Base-by-base conservation (phyloP, 2,113 vertebrate species). In the Isichthys henryi region DNA sequence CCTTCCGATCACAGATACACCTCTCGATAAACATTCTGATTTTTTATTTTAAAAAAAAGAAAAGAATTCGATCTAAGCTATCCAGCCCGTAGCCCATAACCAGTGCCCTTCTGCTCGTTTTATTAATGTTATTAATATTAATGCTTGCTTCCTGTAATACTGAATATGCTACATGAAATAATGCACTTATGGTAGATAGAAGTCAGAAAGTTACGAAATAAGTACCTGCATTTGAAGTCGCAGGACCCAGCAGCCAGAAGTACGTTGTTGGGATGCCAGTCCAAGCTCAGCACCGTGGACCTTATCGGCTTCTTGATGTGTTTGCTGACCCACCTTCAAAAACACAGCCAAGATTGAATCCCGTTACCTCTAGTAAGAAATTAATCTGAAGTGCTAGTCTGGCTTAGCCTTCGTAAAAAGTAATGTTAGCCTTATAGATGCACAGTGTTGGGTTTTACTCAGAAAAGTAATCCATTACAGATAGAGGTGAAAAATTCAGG, bases 211-310 rank as follows among this genome's bases (percentile, higher is more conserved):
- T 48, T 27, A n/a, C 15, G 48, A 31, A 31, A 56, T 39, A 19
- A 93, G 94, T 89, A 99, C 98, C 98, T 97, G 98, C 97, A 99
- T 93, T 99, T 99, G 95, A 99, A 99, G 94, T 99, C 98, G 93
- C 98, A 99, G 35, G 98, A 99, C 70, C 98, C 98, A 9, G 98
- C 98, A 58, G 98, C 98, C 94, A 99, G 94, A 93, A 99, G 94
- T 83, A 99, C 96, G 19, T 99, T 99, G 95, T 99, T 99, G 90
- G 98, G 98, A 94, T 99, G 98, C 98, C 98, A 99, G 94, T 99
- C 98, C 92, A 99, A 95, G 93, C 98, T 99, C 87, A 99, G 97
- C 92, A 99, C 97, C 8, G 98, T 99, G 91, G 98, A 99, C 91
- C 98, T 98, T 91, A 99, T 96, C 0, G 98, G 98, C 92, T 99